These are phyloP conservation scores for Eurypyga helias DNA, from an alignment of 2,113 vertebrate species.

Conservation along the genomic window DNA sequence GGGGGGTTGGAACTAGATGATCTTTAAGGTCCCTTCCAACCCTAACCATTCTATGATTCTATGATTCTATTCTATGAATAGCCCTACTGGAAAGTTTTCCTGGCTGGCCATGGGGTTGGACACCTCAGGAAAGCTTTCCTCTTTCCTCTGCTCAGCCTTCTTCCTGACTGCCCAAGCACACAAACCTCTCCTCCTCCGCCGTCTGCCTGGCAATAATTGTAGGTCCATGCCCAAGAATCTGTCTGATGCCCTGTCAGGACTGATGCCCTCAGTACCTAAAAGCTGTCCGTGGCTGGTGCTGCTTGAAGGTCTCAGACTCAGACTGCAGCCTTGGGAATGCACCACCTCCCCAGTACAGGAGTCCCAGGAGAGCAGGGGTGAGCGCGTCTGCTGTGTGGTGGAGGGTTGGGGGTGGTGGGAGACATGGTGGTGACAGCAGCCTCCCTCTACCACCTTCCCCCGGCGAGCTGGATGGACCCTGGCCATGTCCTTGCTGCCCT, in stretches of 20 bases:
- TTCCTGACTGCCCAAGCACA: not conserved
- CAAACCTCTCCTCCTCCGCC: not conserved
- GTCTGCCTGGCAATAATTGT: not conserved
- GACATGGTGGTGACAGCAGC: not conserved
- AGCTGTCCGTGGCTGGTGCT: not conserved
- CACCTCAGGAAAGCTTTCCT: not conserved
- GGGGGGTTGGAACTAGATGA: no score
- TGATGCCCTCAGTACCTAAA: not conserved
- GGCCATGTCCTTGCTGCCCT: not conserved
- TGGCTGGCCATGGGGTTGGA: not conserved
- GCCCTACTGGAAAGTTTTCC: not conserved
- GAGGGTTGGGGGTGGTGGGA: not conserved
- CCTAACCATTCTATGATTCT: no score
- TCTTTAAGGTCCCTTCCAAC: no score
- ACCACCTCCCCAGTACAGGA: not conserved
- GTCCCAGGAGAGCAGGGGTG: not conserved
- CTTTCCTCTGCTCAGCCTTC: not conserved
- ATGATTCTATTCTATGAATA: no score
- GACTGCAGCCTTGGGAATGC: not conserved
- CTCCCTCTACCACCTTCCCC: not conserved
- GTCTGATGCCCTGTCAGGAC: not conserved
- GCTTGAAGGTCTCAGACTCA: not conserved
- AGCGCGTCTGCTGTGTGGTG: rapidly evolving
- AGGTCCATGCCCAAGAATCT: not conserved
- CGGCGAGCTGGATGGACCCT: rapidly evolving